These are phyloP conservation scores for Andrena fulva DNA, from an alignment of 2,888 invertebrate genomes.

Conservation along the genomic window DNA sequence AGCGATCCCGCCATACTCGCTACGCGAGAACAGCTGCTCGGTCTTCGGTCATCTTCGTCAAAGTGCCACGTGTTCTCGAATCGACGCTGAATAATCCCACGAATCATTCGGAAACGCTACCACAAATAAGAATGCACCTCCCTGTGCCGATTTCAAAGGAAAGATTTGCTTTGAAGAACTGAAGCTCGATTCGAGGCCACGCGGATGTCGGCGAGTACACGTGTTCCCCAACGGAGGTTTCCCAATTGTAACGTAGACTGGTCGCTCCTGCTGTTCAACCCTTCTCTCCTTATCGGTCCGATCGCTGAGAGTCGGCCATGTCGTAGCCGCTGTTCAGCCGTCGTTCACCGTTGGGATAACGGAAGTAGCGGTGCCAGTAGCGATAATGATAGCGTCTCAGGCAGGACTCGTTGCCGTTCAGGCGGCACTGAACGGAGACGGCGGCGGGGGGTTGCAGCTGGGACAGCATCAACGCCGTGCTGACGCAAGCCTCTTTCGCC, in stretches of 20 bases:
- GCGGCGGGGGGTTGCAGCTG: conserved; percentile 62
- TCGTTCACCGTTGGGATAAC: conserved; percentile 43
- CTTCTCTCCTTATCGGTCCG: conserved; percentile 36
- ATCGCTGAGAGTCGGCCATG: conserved; percentile 15
- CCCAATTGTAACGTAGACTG: neutral
- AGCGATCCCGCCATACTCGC: neutral
- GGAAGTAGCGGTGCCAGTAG: conserved; percentile 65
- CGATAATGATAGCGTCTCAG: conserved; percentile 66
- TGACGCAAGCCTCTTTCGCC: conserved; percentile 64
- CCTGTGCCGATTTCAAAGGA: neutral
- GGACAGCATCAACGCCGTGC: conserved; percentile 65
- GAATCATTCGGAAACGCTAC: neutral
- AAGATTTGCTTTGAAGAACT: neutral
- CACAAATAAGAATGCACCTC: neutral
- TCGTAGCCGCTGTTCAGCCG: conserved; percentile 5
- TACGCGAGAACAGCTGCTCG: conserved; percentile 6
- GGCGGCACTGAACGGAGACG: conserved; percentile 63
- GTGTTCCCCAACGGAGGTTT: conserved; percentile 9
- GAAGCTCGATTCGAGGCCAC: conserved; percentile 35
- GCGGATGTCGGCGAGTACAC: neutral
- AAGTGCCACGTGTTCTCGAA: conserved; percentile 12
- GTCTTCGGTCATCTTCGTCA: neutral
- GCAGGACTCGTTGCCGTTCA: conserved; percentile 67
- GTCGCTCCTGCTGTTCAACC: neutral
- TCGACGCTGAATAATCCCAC: neutral